Conservation (phyloP, 2,888 invertebrate species). For the Cordylochernes scorpioides region DNA sequence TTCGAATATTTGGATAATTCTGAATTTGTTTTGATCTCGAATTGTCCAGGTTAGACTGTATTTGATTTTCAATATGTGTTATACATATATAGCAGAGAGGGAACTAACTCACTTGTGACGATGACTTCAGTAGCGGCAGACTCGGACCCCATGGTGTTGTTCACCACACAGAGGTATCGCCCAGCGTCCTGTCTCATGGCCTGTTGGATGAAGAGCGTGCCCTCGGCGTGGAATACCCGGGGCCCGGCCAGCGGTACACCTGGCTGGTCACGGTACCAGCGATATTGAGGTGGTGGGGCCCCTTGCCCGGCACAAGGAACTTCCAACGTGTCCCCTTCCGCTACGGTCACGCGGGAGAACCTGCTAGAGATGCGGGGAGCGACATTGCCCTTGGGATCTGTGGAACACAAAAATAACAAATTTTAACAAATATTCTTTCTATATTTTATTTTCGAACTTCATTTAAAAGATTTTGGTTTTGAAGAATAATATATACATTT, state of each 20-base stretch:
- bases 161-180: constrained; percentile 20
- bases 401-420: constrained; percentile 2
- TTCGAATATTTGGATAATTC: no score
- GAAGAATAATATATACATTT: no score
- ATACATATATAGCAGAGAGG: no score
- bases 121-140: constrained; percentile 17
- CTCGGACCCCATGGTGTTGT: constrained; percentile 19
- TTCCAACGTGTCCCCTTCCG: constrained; percentile 27
- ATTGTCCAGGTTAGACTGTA: not conserved
- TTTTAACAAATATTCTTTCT: no score
- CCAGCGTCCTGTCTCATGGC: constrained; percentile 19
- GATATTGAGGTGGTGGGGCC: constrained; percentile 42
- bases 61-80: not conserved
- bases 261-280: constrained; percentile 23
- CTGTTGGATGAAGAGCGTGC: constrained; percentile 19
- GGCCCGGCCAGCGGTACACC: constrained; percentile 17
- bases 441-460: no score
- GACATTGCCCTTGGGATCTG: constrained; percentile 13
- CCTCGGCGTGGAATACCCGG: constrained; percentile 17
- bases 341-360: constrained; percentile 4
- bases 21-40: no score
- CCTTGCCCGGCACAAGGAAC: constrained; percentile 41
- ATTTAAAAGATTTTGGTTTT: no score
- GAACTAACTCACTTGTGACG: constrained; percentile 18
- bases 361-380: constrained; percentile 13